A percentile compares a stretch with the other conserved stretches of the same genome.
These are phyloP conservation scores for Hippocampus barbouri DNA, from an alignment of 2,113 vertebrate species.

Conservation along the genomic window DNA sequence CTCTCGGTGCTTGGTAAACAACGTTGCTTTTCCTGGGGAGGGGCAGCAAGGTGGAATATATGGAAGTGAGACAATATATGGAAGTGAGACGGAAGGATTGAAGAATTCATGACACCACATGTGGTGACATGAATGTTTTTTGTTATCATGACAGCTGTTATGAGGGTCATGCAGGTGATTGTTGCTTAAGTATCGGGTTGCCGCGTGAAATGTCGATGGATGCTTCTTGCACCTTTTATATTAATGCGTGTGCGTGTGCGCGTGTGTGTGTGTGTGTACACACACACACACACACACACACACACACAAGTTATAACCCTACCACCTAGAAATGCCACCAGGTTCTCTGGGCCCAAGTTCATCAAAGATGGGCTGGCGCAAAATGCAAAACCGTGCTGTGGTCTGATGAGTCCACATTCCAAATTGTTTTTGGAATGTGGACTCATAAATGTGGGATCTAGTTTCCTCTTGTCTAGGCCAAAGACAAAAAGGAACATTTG, in stretches of 20 bases:
- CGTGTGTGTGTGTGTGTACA: neutral
- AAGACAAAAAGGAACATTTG: no score
- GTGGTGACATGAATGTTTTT: constrained; percentile 7
- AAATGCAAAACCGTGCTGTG: no score
- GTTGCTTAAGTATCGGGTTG: constrained; percentile 27
- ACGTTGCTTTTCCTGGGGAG: constrained; percentile 30
- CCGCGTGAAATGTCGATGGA: constrained; percentile 42
- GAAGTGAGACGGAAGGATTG: constrained; percentile 26
- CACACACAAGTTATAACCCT: no score
- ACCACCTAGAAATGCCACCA: no score
- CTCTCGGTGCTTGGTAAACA: constrained; percentile 55
- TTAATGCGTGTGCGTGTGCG: constrained; percentile 15
- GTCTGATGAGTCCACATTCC: no score
- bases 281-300: no score
- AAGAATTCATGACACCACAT: constrained; percentile 14
- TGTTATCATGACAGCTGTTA: constrained; percentile 8
- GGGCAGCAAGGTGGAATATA: constrained; percentile 19
- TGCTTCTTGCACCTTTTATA: constrained; percentile 37
- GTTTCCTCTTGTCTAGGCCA: no score
- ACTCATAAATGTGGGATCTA: no score
- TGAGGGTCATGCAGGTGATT: constrained; percentile 44
- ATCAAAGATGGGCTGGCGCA: no score
- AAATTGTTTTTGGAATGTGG: no score
- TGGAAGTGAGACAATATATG: constrained; percentile 1
- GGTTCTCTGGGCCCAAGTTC: no score